phyloP scores from a whole-genome alignment of 2,797 vertebrate species.

The Crocodylus rhombifer region DNA sequence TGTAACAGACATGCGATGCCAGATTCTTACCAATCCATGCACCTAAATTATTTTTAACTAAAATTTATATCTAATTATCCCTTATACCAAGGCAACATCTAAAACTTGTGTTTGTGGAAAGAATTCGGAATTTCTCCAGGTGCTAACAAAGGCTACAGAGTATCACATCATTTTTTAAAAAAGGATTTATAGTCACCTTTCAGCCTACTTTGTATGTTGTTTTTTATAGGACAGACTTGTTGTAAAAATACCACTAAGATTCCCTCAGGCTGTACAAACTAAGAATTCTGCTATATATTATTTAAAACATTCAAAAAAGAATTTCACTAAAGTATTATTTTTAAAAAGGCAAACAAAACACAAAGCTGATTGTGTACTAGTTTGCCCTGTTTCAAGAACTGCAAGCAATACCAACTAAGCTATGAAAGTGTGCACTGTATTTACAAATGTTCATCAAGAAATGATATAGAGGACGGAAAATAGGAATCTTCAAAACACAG shows the following conservation, averaged over 20 bases:
- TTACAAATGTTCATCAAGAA: not conserved
- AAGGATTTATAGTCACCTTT: not conserved
- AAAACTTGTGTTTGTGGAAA: not conserved
- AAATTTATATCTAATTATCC: not conserved
- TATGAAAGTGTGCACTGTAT: not conserved
- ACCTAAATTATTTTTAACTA: constrained; percentile 38
- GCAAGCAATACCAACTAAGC: not conserved
- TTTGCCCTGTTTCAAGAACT: not conserved
- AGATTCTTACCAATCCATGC: not conserved
- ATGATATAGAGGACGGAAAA: not conserved
- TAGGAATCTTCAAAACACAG: too few species aligned
- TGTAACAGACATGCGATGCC: not conserved
- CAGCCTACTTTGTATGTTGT: too few species aligned
- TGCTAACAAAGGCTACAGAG: not conserved
- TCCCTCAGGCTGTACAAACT: too few species aligned
- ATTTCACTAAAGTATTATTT: too few species aligned
- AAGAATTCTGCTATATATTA: too few species aligned
- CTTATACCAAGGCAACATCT: not conserved
- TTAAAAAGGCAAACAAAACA: too few species aligned
- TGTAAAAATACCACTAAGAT: not conserved
- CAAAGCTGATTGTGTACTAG: too few species aligned
- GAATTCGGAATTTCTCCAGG: not conserved
- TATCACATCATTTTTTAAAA: not conserved
- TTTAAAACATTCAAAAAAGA: too few species aligned
- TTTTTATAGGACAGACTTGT: too few species aligned